These are phyloP conservation scores for Dinoponera quadriceps DNA, from an alignment of 1,140 invertebrate species.

Conservation along the genomic window DNA sequence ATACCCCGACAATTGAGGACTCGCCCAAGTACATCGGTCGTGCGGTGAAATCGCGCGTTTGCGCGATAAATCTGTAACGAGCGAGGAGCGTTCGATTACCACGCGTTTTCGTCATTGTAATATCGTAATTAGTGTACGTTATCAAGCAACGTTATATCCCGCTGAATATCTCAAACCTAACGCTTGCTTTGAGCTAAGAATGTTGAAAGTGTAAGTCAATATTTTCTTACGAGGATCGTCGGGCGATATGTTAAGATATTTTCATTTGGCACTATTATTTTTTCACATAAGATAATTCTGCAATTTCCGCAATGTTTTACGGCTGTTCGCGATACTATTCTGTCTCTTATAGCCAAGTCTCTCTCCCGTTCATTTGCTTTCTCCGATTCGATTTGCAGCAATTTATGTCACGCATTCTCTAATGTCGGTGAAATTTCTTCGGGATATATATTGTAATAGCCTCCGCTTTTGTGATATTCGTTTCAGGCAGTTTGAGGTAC, in stretches of 20 bases:
- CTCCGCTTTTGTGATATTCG: background rate
- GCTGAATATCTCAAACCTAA: too few species aligned
- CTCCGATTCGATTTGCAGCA: background rate
- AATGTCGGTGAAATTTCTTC: background rate
- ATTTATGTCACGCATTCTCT: background rate
- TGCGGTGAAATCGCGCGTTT: constrained; percentile 27
- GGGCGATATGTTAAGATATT: background rate
- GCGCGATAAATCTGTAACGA: constrained; percentile 8
- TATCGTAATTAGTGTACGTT: constrained; percentile 9
- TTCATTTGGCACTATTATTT: background rate
- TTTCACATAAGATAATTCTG: background rate
- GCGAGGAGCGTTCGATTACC: background rate
- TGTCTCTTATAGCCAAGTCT: background rate
- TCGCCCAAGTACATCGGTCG: constrained; percentile 5
- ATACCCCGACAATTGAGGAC: constrained; percentile 43
- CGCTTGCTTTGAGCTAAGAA: too few species aligned
- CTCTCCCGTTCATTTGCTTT: background rate
- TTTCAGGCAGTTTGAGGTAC: background rate
- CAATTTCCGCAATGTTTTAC: background rate
- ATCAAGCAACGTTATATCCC: background rate
- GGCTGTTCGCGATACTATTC: background rate
- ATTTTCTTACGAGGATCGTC: background rate
- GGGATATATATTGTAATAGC: background rate
- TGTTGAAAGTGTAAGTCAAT: background rate
- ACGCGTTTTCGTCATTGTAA: background rate